phyloP scores from a whole-genome alignment of 2,888 invertebrate species.

The Stenodema calcarata region DNA sequence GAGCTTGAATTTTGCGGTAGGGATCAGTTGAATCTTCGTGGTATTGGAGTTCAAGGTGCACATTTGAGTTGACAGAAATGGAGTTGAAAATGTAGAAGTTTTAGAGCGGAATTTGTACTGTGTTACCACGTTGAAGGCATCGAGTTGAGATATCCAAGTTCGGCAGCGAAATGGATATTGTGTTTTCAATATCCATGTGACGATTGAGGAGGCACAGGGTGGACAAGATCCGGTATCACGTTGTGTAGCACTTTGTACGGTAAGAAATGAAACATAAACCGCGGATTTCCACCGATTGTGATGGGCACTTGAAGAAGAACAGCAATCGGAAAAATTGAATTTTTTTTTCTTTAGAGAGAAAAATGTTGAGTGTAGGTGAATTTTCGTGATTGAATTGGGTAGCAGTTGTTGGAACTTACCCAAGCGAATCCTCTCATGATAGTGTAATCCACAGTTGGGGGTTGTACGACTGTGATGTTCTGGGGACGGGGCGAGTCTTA shows the following conservation, averaged over 20 bases:
- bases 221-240: neutral
- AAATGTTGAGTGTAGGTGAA: neutral
- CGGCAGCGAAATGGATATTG: neutral
- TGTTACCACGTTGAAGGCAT: neutral
- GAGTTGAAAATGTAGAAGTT: no score
- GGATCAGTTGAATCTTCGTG: no score
- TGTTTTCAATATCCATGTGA: neutral
- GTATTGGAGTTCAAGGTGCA: no score
- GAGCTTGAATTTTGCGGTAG: no score
- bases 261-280: neutral
- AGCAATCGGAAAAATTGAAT: neutral
- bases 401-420: slow-evolving; percentile 37
- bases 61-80: no score
- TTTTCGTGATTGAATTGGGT: neutral
- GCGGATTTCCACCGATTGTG: neutral
- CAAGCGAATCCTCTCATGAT: slow-evolving; percentile 51
- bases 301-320: neutral
- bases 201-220: neutral
- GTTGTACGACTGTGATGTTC: slow-evolving; percentile 32
- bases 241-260: neutral
- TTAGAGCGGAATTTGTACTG: neutral
- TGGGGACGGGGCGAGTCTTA: neutral
- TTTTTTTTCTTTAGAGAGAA: no score
- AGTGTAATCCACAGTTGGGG: slow-evolving; percentile 43
- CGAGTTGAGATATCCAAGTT: neutral